Conservation (phyloP, 2,797 vertebrate species). For the Cygnus olor region DNA sequence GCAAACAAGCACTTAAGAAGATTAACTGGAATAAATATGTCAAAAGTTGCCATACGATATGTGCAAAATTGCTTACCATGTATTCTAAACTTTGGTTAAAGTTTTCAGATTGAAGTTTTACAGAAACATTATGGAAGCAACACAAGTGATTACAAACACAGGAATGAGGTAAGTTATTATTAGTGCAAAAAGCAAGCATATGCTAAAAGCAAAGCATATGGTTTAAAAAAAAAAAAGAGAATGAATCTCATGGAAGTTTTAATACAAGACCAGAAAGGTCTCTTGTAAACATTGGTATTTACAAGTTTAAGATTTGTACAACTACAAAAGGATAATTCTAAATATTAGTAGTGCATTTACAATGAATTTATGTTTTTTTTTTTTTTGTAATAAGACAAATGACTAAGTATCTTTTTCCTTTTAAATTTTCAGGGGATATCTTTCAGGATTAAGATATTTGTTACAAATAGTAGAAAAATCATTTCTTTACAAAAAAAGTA, state of each 20-base stretch:
- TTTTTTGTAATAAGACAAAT: conserved; percentile 63
- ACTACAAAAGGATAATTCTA: conserved; percentile 68
- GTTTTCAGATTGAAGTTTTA: conserved; percentile 71
- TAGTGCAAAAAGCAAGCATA: conserved; percentile 85
- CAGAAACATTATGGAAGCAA: conserved; percentile 75
- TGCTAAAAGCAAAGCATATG: conserved; percentile 79
- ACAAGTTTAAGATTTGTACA: conserved; percentile 74
- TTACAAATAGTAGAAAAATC: conserved; percentile 84
- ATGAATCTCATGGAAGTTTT: conserved; percentile 69
- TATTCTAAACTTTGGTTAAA: conserved; percentile 80
- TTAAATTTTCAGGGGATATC: conserved; percentile 76
- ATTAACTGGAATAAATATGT: conserved; percentile 68
- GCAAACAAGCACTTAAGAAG: conserved; percentile 67
- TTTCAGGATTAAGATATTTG: conserved; percentile 74
- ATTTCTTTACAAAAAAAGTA: conserved; percentile 82
- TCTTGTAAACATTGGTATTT: conserved; percentile 79
- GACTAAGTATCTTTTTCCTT: conserved; percentile 69
- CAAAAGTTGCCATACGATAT: conserved; percentile 66
- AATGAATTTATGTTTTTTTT: conserved; percentile 64
- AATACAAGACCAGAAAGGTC: conserved; percentile 70
- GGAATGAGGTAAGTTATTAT: conserved; percentile 80
- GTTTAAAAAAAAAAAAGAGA: conserved; percentile 48
- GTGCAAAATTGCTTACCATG: conserved; percentile 82
- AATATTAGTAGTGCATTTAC: conserved; percentile 80
- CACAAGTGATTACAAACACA: conserved; percentile 78